These are phyloP conservation scores for Sebastiscus albofasciatus DNA, from an alignment of 2,797 vertebrate species.

Conservation along the genomic window DNA sequence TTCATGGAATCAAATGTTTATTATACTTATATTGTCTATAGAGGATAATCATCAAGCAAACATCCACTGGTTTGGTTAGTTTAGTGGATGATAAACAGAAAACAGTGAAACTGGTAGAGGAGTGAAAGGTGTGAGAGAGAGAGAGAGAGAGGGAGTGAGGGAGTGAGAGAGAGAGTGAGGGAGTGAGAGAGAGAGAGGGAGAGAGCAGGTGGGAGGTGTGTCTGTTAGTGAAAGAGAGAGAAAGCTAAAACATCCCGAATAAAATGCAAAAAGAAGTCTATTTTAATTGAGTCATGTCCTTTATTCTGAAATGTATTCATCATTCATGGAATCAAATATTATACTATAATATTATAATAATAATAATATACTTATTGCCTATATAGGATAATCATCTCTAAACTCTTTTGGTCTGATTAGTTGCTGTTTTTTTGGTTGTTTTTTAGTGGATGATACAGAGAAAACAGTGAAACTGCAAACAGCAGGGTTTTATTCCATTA, in stretches of 20 bases:
- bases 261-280: neutral
- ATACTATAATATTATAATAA: too few relatives aligned
- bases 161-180: too few relatives aligned
- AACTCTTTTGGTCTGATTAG: neutral
- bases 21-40: accelerated
- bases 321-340: neutral
- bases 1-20: neutral
- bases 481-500: neutral
- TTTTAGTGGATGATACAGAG: neutral
- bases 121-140: too few relatives aligned
- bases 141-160: too few relatives aligned
- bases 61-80: neutral
- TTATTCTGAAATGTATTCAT: neutral
- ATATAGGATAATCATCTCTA: neutral
- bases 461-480: neutral
- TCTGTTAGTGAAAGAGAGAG: slow-evolving; percentile 1
- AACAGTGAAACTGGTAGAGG: neutral
- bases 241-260: neutral
- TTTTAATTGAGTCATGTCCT: neutral
- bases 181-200: slow-evolving; percentile 28
- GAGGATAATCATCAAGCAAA: neutral
- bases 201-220: slow-evolving; percentile 61
- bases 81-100: neutral
- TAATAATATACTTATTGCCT: too few relatives aligned
- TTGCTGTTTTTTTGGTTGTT: neutral